Conservation (phyloP, 1,140 invertebrate species). For the Doryteuthis pealeii region DNA sequence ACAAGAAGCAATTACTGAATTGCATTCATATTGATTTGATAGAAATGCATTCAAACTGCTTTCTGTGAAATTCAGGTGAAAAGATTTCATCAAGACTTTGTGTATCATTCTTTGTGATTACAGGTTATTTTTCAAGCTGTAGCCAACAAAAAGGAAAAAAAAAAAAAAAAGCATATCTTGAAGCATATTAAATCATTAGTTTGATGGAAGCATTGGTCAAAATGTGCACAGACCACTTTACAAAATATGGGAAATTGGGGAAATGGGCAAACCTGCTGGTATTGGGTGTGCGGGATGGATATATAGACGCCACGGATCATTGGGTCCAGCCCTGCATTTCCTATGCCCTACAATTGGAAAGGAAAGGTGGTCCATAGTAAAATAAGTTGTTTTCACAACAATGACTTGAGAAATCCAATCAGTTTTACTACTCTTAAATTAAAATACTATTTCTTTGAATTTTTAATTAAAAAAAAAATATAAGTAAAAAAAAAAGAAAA, state of each 20-base stretch:
- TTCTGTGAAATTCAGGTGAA: no score
- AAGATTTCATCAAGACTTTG: no score
- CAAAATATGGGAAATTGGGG: constrained; percentile 8
- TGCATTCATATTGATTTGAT: no score
- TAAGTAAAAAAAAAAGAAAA: no score
- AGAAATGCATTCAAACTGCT: no score
- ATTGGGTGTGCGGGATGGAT: constrained; percentile 54
- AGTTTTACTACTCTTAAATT: neutral
- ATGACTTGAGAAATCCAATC: constrained; percentile 20
- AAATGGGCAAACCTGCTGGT: constrained; percentile 53
- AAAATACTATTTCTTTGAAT: no score
- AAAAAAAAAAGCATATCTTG: neutral
- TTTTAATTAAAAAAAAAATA: no score
- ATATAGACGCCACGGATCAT: constrained; percentile 50
- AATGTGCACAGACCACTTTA: constrained; percentile 5
- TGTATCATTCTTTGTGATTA: no score
- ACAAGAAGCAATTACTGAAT: no score
- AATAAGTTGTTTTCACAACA: constrained; percentile 11
- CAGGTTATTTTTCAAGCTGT: neutral
- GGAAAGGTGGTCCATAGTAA: constrained; percentile 42
- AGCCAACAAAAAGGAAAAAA: neutral
- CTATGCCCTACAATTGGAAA: constrained; percentile 53
- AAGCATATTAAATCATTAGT: constrained; percentile 13
- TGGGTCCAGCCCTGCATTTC: constrained; percentile 46
- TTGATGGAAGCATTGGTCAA: constrained; percentile 5